phyloP scores from a whole-genome alignment of 35 echinoderm and acorn worm genomes.

The Eucidaris tribuloides region DNA sequence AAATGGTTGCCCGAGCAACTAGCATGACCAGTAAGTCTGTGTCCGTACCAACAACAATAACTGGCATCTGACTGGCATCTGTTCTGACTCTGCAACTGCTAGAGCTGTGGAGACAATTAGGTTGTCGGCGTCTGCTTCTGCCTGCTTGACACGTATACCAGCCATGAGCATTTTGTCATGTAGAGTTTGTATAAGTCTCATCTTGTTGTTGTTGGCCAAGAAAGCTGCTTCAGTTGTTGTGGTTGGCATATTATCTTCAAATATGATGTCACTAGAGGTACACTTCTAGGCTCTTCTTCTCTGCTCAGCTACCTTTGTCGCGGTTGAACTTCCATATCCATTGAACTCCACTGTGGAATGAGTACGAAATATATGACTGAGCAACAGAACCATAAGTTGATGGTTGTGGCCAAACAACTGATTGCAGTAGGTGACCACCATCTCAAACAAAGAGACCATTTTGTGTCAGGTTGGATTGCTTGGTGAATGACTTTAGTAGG shows the following conservation, averaged over 20 bases:
- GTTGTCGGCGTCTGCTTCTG: slow-evolving; percentile 41
- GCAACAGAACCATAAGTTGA: slow-evolving; percentile 43
- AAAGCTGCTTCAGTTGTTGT: no score
- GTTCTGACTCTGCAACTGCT: slow-evolving; percentile 41
- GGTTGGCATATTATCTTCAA: no score
- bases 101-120: slow-evolving; percentile 62
- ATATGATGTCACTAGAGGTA: no score
- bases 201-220: slow-evolving; percentile 24
- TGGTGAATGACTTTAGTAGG: no score
- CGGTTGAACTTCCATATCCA: no score
- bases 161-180: slow-evolving; percentile 46
- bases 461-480: no score
- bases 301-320: no score
- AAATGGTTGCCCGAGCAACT: neutral
- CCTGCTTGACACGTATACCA: slow-evolving; percentile 51
- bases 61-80: no score
- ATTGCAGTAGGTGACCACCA: slow-evolving; percentile 62
- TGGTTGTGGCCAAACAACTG: slow-evolving; percentile 49
- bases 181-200: slow-evolving; percentile 30
- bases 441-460: slow-evolving; percentile 59
- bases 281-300: no score
- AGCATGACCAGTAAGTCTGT: neutral
- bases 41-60: slow-evolving; percentile 38
- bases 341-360: neutral
- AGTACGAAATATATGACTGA: slow-evolving; percentile 41